Percentiles rank a stretch among this genome's conserved stretches.
These are phyloP conservation scores for Chymomyza caudatula DNA, from an alignment of 2,888 invertebrate species.

Conservation along the genomic window DNA sequence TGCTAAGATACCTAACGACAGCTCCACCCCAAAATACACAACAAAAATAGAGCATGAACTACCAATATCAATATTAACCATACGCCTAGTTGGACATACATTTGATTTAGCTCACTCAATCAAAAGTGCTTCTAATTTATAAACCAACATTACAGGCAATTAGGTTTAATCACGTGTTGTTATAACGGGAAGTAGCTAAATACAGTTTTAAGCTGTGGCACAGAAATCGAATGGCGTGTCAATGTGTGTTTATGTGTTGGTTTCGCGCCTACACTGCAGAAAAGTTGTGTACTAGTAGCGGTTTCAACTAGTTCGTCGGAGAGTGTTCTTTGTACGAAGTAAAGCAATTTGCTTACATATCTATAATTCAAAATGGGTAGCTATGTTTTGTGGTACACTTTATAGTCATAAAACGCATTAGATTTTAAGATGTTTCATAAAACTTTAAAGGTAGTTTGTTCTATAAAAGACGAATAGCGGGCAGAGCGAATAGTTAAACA, in stretches of 20 bases:
- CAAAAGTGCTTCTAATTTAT: slow-evolving; percentile 65
- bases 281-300: too few species aligned
- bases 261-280: slow-evolving; percentile 29
- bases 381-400: too few species aligned
- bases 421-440: too few species aligned
- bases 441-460: too few species aligned
- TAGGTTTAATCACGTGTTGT: slow-evolving; percentile 50
- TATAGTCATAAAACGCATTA: too few species aligned
- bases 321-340: too few species aligned
- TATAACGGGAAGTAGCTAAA: slow-evolving; percentile 36
- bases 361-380: too few species aligned
- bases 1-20: background rate
- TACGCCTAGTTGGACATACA: slow-evolving; percentile 6
- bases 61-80: background rate
- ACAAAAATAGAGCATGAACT: background rate
- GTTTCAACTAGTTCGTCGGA: too few species aligned
- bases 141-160: slow-evolving; percentile 54
- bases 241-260: slow-evolving; percentile 5
- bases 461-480: too few species aligned
- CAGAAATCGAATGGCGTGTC: slow-evolving; percentile 17
- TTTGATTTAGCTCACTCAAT: slow-evolving; percentile 46
- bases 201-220: background rate
- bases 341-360: too few species aligned
- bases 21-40: background rate
- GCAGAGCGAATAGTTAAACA: too few species aligned